Base-by-base conservation (phyloP, 2,797 vertebrate species). In the Notolabrus celidotus region DNA sequence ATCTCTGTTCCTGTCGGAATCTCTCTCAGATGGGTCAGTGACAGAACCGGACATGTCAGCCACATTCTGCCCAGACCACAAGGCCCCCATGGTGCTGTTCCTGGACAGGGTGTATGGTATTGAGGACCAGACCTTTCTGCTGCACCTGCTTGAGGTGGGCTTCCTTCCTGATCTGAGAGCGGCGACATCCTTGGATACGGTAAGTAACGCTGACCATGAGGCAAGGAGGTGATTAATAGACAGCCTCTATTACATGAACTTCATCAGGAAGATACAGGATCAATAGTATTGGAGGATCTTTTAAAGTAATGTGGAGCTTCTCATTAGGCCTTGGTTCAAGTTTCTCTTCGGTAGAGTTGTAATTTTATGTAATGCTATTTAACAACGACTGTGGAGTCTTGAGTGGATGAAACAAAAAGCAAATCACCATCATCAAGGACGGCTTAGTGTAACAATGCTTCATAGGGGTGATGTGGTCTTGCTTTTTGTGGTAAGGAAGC, bases 51-150 rank as follows among this genome's bases (percentile, higher is more conserved):
- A 99, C 77, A 96, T 99, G 98, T 96, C 97, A 0, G 98, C 97
- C 80, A 94, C 79, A 85, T 99, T 99, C 93, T 99, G 97, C 81
- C 98, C 98, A 16, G 98, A 99, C 82, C 98, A 99, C 92, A 99
- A 99, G 88, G 96, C 97, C 58, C 96, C 98, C 42, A 99, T 99
- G 96, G 98, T 99, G 83, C 94, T 99, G 67, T 99, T 99, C 87
- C 87, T 99, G 91, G 98, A 99, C 83, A 94, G 98, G 53, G 98
- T 99, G 19, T 99, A 99, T 39, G 97, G 98, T 56, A 95, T 99
- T 43, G 96, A 98, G 90, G 96, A 97, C 90, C 98, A 99, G 92
- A 94, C 93, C 72, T 98, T 99, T 69, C 94, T 99, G 45, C 96
- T 99, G 52, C 97, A 99, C 78, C 90, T 99, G 61, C 84, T 99